Percentiles rank a stretch among this genome's conserved stretches.
These are phyloP conservation scores for Piaya cayana DNA, from an alignment of 2,113 vertebrate species.

Conservation along the genomic window DNA sequence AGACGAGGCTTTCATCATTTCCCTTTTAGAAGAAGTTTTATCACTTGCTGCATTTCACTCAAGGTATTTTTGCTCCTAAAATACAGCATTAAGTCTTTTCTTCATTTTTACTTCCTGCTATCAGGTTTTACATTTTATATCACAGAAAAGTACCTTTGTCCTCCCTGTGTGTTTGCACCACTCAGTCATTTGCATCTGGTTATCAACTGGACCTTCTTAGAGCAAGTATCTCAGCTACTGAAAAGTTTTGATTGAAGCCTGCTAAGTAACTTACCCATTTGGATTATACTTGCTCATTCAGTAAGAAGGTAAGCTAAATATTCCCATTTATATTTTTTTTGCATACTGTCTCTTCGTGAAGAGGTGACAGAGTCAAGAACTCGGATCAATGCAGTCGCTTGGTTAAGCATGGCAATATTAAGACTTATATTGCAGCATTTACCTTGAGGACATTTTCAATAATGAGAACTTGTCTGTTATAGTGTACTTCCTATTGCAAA, in stretches of 20 bases:
- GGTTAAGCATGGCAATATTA: background rate
- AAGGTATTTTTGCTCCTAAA: background rate
- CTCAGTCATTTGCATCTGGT: background rate
- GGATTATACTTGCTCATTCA: background rate
- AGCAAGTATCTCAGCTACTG: background rate
- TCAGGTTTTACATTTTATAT: background rate
- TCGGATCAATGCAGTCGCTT: background rate
- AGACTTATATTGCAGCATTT: background rate
- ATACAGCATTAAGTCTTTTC: background rate
- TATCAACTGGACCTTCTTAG: background rate
- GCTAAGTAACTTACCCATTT: background rate
- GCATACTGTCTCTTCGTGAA: background rate
- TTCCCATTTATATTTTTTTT: background rate
- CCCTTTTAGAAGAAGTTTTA: background rate
- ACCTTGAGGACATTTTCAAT: background rate
- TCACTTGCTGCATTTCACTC: background rate
- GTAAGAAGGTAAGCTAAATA: background rate
- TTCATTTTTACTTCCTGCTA: background rate
- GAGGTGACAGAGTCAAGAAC: background rate
- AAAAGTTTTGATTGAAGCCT: background rate
- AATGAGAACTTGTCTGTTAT: background rate
- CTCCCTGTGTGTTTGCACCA: background rate
- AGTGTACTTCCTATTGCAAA: background rate
- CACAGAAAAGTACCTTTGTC: background rate
- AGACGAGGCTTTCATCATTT: constrained; percentile 44